phyloP scores from a whole-genome alignment of 1,140 invertebrate genomes.

The Anastrepha ludens region DNA sequence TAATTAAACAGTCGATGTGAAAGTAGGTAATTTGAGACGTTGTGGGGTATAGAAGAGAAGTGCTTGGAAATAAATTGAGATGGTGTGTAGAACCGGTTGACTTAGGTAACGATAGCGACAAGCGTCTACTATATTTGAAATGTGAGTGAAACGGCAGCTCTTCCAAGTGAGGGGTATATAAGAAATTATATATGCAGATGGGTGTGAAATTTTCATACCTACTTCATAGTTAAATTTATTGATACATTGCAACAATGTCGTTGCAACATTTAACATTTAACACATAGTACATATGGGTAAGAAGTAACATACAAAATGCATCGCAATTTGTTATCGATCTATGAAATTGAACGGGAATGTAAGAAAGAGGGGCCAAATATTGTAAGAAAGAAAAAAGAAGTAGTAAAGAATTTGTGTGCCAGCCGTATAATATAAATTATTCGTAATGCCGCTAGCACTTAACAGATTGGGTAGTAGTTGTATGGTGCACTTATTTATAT shows the following conservation, averaged over 20 bases:
- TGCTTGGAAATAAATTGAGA: too few species aligned
- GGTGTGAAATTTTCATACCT: neutral
- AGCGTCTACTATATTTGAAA: neutral
- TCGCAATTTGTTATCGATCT: neutral
- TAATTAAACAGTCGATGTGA: constrained; percentile 5
- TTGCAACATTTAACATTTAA: neutral
- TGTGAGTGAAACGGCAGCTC: neutral
- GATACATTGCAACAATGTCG: neutral
- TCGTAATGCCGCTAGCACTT: too few species aligned
- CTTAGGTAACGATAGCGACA: neutral
- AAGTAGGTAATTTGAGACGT: neutral
- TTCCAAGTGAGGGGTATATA: neutral
- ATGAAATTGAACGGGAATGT: neutral
- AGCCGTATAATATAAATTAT: too few species aligned
- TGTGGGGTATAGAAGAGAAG: too few species aligned
- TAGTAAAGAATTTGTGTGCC: too few species aligned
- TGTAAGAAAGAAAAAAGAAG: too few species aligned
- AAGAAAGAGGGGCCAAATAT: too few species aligned
- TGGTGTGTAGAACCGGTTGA: neutral
- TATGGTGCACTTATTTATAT: too few species aligned
- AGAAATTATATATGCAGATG: neutral
- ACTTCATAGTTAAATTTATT: neutral
- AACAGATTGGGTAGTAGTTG: too few species aligned
- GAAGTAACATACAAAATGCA: neutral
- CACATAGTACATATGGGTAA: neutral